A percentile compares a stretch with the other conserved stretches of the same genome.
phyloP scores from a whole-genome alignment of 2,888 invertebrate species.

The Sinelater perroti region DNA sequence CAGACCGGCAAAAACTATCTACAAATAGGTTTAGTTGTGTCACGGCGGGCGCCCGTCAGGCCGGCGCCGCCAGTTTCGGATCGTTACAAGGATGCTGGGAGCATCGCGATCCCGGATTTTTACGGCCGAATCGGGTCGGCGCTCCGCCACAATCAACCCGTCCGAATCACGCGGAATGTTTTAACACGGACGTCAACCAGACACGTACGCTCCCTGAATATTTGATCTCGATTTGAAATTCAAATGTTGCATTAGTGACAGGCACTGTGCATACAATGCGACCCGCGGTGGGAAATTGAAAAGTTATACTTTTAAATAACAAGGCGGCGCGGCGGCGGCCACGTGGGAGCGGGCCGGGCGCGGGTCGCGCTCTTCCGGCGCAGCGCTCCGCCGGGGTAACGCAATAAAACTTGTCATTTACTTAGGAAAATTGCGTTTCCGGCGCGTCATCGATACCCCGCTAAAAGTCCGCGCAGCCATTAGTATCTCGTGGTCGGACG shows the following conservation, averaged over 20 bases:
- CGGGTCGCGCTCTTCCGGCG: neutral
- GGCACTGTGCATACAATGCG: slow-evolving; percentile 48
- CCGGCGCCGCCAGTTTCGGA: slow-evolving; percentile 38
- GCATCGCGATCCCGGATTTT: slow-evolving; percentile 41
- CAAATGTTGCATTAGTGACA: slow-evolving; percentile 50
- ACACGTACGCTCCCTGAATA: slow-evolving; percentile 56
- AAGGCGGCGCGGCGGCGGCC: slow-evolving; percentile 18
- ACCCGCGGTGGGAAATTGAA: slow-evolving; percentile 55
- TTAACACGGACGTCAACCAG: slow-evolving; percentile 54
- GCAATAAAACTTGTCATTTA: slow-evolving; percentile 53
- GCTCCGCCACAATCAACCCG: slow-evolving; percentile 46
- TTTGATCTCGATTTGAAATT: slow-evolving; percentile 60
- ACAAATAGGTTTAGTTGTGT: slow-evolving; percentile 47
- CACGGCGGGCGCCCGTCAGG: slow-evolving; percentile 44
- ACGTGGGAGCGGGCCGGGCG: neutral
- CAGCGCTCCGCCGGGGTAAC: slow-evolving; percentile 42
- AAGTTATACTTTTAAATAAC: slow-evolving; percentile 58
- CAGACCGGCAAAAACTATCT: slow-evolving; percentile 49
- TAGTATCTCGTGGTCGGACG: slow-evolving; percentile 28
- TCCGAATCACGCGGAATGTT: slow-evolving; percentile 51
- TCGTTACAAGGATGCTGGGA: slow-evolving; percentile 36
- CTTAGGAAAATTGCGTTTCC: slow-evolving; percentile 53
- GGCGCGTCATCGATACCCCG: slow-evolving; percentile 17
- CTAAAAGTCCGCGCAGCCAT: slow-evolving; percentile 13
- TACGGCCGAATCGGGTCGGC: slow-evolving; percentile 49